These are phyloP conservation scores for Rhinogobio ventralis DNA, from an alignment of 2,797 vertebrate species.

Conservation along the genomic window DNA sequence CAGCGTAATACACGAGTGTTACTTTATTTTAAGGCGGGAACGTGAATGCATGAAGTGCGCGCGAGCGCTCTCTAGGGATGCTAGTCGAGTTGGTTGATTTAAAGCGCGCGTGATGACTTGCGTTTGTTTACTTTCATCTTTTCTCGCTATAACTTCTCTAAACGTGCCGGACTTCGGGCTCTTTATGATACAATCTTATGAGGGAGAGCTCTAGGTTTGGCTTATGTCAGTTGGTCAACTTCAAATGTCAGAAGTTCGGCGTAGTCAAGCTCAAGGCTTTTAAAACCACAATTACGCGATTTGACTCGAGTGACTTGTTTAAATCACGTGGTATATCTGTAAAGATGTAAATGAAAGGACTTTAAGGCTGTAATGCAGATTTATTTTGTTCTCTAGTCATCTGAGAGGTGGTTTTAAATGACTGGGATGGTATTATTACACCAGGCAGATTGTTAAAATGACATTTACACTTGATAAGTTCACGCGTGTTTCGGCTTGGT, in stretches of 20 bases:
- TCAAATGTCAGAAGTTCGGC: neutral
- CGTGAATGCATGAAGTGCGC: neutral
- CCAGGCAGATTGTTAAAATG: neutral
- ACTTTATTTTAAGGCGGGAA: neutral
- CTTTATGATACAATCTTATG: neutral
- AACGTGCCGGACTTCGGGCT: no score
- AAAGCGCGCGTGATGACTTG: conserved; percentile 21
- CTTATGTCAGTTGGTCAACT: neutral
- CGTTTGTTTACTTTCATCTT: conserved; percentile 2
- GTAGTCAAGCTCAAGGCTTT: neutral
- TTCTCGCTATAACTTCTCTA: neutral
- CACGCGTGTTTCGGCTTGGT: neutral
- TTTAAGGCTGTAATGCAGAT: no score
- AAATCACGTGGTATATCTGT: neutral
- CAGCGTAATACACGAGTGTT: neutral
- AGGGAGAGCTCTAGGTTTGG: no score
- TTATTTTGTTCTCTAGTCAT: neutral
- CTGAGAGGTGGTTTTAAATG: neutral
- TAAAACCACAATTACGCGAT: no score
- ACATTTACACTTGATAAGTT: neutral
- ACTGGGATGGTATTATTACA: neutral
- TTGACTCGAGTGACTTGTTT: neutral
- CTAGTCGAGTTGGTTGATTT: neutral
- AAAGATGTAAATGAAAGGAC: fast-evolving
- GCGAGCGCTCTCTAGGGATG: neutral